phyloP scores from a whole-genome alignment of 1,140 invertebrate genomes.

The Sitobion miscanthi region DNA sequence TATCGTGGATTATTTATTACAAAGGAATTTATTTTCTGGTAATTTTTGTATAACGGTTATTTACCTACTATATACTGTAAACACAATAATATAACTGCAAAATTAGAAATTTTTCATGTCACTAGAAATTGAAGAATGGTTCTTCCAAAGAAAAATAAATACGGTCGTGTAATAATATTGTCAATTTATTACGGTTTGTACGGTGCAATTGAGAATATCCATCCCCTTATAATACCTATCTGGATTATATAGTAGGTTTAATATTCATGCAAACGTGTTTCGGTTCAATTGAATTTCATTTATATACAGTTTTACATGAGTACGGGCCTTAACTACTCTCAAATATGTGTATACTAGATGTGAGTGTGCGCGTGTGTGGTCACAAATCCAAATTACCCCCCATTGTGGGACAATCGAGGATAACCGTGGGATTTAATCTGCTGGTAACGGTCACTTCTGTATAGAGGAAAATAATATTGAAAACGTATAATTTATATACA shows the following conservation, averaged over 20 bases:
- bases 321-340: neutral
- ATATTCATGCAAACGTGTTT: neutral
- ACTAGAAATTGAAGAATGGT: neutral
- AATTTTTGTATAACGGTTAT: neutral
- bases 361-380: neutral
- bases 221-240: neutral
- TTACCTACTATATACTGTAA: neutral
- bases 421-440: neutral
- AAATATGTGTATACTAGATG: neutral
- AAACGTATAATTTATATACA: neutral
- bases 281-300: constrained; percentile 17
- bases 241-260: neutral
- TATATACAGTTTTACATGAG: neutral
- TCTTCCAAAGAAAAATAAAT: neutral
- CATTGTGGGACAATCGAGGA: neutral
- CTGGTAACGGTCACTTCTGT: neutral
- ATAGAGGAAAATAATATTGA: neutral
- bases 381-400: neutral
- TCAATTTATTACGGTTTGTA: neutral
- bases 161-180: neutral
- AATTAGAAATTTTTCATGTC: neutral
- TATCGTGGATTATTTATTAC: neutral
- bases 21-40: constrained; percentile 8
- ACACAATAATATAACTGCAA: neutral
- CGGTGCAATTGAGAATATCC: neutral